Percentiles rank a stretch among this genome's conserved stretches.
These are phyloP conservation scores for Melieria picta DNA, from an alignment of 2,888 invertebrate genomes.

Conservation along the genomic window DNA sequence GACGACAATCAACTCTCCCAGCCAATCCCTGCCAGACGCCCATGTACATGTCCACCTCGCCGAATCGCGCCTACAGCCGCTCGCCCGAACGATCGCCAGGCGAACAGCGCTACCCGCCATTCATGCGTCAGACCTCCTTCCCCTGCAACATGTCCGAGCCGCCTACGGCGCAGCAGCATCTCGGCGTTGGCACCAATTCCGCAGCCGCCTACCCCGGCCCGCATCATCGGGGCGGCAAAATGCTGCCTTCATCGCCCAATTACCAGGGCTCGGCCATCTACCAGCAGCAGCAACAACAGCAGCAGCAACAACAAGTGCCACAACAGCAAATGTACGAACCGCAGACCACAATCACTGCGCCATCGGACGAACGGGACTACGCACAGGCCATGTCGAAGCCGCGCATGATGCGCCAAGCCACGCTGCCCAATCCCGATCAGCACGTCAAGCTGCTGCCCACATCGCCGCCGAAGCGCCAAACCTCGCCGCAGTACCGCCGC, in stretches of 20 bases:
- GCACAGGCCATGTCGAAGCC: constrained; percentile 49
- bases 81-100: constrained; percentile 63
- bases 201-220: constrained; percentile 29
- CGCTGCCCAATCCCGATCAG: constrained; percentile 64
- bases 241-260: constrained; percentile 60
- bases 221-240: constrained; percentile 53
- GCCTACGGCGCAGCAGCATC: constrained; percentile 41
- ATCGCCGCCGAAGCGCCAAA: constrained; percentile 64
- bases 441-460: constrained; percentile 64
- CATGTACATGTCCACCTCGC: constrained; percentile 65
- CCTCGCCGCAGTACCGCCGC: constrained; percentile 63
- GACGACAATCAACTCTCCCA: constrained; percentile 64
- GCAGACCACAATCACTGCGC: constrained; percentile 39
- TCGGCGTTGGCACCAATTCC: constrained; percentile 28
- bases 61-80: constrained; percentile 62
- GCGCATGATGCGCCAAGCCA: constrained; percentile 62
- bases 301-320: constrained; percentile 37
- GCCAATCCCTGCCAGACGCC: constrained; percentile 59
- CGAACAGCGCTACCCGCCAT: constrained; percentile 62
- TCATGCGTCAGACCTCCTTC: constrained; percentile 64
- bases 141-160: constrained; percentile 56
- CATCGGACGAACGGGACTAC: constrained; percentile 54
- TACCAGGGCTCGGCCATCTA: constrained; percentile 42
- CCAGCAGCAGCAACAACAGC: constrained; percentile 37
- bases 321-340: constrained; percentile 31